Conservation (phyloP, 2,113 vertebrate species). For the Neoarius graeffei region DNA sequence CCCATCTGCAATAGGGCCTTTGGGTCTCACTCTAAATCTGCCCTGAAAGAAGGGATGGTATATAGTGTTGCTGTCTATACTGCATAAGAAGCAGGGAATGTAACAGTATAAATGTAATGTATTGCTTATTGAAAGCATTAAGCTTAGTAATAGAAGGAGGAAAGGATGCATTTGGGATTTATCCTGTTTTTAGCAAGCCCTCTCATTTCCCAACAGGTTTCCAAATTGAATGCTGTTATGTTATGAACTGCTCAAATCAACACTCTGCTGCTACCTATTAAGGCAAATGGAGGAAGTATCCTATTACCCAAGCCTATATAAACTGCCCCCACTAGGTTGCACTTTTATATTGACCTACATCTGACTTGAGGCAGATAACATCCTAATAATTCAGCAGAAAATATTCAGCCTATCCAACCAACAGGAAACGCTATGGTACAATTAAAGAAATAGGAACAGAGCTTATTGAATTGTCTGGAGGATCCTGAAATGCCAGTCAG, state of each 20-base stretch:
- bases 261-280: neutral
- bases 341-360: neutral
- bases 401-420: no score
- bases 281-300: neutral
- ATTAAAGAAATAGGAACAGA: neutral
- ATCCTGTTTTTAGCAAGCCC: neutral
- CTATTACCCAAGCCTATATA: neutral
- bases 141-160: neutral
- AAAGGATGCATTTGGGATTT: conserved; percentile 27
- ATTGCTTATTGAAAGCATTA: conserved; percentile 26
- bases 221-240: conserved; percentile 23
- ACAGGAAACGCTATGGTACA: neutral
- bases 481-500: neutral
- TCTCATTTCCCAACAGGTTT: conserved; percentile 21
- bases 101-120: conserved; percentile 5
- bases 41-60: neutral
- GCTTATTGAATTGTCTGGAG: neutral
- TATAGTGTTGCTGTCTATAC: neutral
- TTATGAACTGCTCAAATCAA: neutral
- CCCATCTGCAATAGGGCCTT: neutral
- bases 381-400: neutral
- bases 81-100: neutral
- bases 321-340: neutral
- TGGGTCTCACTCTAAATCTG: neutral
- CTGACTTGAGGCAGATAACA: neutral